Percentiles rank a stretch among this genome's conserved stretches.
phyloP scores from a whole-genome alignment of 2,797 vertebrate genomes.

The Ataeniobius toweri region DNA sequence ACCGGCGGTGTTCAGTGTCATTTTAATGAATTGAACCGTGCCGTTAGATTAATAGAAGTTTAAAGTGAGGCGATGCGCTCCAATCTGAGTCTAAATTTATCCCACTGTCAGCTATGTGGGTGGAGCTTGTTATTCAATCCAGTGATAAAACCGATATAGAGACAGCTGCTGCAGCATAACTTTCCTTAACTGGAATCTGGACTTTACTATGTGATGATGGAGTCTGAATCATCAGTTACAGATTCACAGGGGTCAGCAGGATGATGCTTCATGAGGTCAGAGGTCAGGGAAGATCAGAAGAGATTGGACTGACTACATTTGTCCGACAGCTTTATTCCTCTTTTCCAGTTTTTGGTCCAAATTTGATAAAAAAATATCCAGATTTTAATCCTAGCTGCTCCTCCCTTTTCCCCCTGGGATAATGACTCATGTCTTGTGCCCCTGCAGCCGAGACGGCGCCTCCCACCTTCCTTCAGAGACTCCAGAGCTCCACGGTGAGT shows the following conservation, averaged over 20 bases:
- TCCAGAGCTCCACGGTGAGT: slow-evolving; percentile 93
- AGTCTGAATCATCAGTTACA: not conserved
- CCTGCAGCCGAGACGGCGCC: slow-evolving; percentile 90
- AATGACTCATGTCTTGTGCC: not conserved
- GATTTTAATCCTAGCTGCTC: not conserved
- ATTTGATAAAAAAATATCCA: not conserved
- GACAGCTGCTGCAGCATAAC: slow-evolving; percentile 55
- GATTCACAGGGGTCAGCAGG: not conserved
- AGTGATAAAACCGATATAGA: slow-evolving; percentile 52
- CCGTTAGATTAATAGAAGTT: not conserved
- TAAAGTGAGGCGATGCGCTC: not conserved
- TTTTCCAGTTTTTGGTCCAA: not conserved
- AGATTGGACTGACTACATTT: no score
- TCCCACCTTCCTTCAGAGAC: slow-evolving; percentile 94
- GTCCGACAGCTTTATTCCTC: not conserved
- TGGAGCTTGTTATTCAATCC: slow-evolving; percentile 29
- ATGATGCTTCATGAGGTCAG: slow-evolving; percentile 2
- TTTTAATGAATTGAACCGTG: not conserved
- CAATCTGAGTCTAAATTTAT: slow-evolving; percentile 33
- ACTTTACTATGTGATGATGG: slow-evolving; percentile 16
- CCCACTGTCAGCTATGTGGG: not conserved
- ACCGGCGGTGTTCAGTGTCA: not conserved
- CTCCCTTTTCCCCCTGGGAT: not conserved
- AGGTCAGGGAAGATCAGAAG: not conserved
- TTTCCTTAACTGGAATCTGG: slow-evolving; percentile 48